Evolutionary conservation across 2,888 invertebrate genomes (phyloP).

Genomic region (Plagodis pulveraria): DNA sequence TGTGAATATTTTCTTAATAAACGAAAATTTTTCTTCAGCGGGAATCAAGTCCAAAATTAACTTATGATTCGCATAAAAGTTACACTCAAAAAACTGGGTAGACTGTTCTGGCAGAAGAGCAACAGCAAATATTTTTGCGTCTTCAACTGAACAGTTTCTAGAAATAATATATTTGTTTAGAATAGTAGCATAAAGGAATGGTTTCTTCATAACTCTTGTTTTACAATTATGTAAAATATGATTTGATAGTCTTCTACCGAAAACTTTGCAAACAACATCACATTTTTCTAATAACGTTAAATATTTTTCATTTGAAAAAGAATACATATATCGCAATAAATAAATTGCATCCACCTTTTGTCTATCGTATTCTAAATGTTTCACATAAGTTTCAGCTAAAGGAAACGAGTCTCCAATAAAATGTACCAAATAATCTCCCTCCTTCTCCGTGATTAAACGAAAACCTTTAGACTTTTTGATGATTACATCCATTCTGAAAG

Average conservation of each 20-base stretch:
- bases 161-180: conserved; percentile 44
- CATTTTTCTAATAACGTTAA: conserved; percentile 56
- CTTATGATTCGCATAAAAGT: conserved; percentile 46
- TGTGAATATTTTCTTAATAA: conserved; percentile 51
- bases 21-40: conserved; percentile 45
- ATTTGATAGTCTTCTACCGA: conserved; percentile 52
- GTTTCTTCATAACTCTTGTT: conserved; percentile 49
- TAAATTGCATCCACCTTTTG: conserved; percentile 10
- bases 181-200: conserved; percentile 48
- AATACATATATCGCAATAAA: conserved; percentile 30
- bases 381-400: conserved; percentile 28
- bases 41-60: conserved; percentile 54
- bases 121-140: conserved; percentile 50
- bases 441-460: conserved; percentile 13
- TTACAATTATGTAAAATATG: conserved; percentile 58
- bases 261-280: conserved; percentile 1
- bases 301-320: conserved; percentile 49
- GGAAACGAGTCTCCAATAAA: conserved; percentile 51
- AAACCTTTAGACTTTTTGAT: conserved; percentile 8
- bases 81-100: conserved; percentile 48
- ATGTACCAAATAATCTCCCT: conserved; percentile 31
- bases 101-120: conserved; percentile 46
- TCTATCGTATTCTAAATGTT: conserved; percentile 2
- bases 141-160: conserved; percentile 46
- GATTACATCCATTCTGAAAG: conserved; percentile 52